Conservation (phyloP, 2,888 invertebrate species). For the Incurvaria masculella region DNA sequence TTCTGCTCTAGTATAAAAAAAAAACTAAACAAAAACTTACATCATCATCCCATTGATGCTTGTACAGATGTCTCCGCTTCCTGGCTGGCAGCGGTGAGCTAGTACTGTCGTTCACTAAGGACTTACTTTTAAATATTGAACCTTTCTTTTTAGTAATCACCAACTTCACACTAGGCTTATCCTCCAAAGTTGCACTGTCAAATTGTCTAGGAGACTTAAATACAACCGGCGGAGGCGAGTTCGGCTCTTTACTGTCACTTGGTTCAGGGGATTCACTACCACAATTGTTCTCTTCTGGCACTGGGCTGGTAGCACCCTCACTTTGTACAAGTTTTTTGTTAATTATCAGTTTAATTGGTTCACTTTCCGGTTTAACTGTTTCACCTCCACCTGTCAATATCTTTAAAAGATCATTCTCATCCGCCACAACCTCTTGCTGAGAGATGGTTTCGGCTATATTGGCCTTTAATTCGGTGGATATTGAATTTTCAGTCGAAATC, state of each 20-base stretch:
- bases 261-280: not conserved
- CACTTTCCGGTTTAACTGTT: conserved; percentile 24
- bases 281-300: not conserved
- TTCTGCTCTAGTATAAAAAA: no score
- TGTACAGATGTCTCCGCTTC: conserved; percentile 78
- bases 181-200: conserved; percentile 40
- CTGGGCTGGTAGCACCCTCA: conserved; percentile 16
- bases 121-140: conserved; percentile 85
- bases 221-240: conserved; percentile 29
- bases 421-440: conserved; percentile 41
- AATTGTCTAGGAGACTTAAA: conserved; percentile 42
- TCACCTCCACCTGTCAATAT: conserved; percentile 32
- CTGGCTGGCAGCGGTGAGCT: conserved; percentile 54
- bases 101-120: conserved; percentile 60
- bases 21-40: conserved; percentile 32
- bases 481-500: no score
- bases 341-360: conserved; percentile 27
- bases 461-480: no score
- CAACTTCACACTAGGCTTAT: conserved; percentile 61
- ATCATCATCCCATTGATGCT: conserved; percentile 87
- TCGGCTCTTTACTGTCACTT: not conserved
- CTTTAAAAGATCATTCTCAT: conserved; percentile 36
- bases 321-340: conserved; percentile 37
- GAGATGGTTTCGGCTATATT: no score
- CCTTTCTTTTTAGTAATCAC: conserved; percentile 82